These are phyloP conservation scores for Listronotus oregonensis DNA, from an alignment of 1,140 invertebrate genomes.

Conservation along the genomic window DNA sequence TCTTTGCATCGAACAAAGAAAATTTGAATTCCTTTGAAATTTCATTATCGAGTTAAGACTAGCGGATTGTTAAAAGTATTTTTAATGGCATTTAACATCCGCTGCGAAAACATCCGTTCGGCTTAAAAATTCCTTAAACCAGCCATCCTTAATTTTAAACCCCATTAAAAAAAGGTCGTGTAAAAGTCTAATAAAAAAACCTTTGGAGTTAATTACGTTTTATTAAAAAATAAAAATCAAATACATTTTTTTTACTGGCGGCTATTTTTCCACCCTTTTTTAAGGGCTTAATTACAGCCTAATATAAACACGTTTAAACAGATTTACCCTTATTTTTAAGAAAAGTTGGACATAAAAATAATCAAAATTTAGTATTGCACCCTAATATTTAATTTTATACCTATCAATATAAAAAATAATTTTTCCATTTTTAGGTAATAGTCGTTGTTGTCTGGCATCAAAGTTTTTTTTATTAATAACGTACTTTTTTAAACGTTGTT, in stretches of 20 bases:
- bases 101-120: constrained; percentile 13
- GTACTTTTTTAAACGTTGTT: too few species aligned
- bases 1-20: constrained; percentile 31
- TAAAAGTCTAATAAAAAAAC: background rate
- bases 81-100: constrained; percentile 22
- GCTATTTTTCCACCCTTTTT: too few species aligned
- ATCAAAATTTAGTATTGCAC: too few species aligned
- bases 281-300: too few species aligned
- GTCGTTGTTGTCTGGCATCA: too few species aligned
- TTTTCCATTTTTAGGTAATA: too few species aligned
- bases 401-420: too few species aligned
- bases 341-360: too few species aligned
- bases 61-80: constrained; percentile 29
- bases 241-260: background rate
- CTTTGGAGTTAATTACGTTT: background rate
- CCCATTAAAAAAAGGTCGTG: background rate
- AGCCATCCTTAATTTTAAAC: background rate
- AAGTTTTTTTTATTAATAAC: too few species aligned
- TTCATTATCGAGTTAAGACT: constrained; percentile 32
- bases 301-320: too few species aligned
- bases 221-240: constrained; percentile 1
- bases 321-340: too few species aligned
- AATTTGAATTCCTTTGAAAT: constrained; percentile 37
- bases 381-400: too few species aligned
- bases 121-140: background rate